Base-by-base conservation (phyloP, 30 jellyfish, hydroid and myxozoan genomes). In the Aurelia sp. region DNA sequence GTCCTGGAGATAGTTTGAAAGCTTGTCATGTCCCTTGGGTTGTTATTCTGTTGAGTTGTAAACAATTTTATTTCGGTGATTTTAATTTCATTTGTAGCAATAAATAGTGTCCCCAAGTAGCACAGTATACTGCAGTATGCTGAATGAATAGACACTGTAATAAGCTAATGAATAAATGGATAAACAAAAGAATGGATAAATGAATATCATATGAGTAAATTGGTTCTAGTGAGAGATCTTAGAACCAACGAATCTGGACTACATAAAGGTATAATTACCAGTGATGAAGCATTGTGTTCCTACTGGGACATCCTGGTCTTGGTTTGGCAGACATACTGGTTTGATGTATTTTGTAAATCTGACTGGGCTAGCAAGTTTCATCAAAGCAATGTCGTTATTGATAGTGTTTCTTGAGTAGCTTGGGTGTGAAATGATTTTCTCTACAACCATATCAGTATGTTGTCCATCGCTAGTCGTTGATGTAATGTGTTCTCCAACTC, bases 301-400 rank as follows among this genome's bases (percentile, higher is more conserved):
- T 63, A 79, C 91, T 19, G 96, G 91, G 58, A 88, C 96, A 52
- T 84, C 80, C 17, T 60, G 71, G 47, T 50, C 97, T 13, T 72
- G 89, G 18, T 62, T 50, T 16, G 99, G 99, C 9, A 94, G 80
- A 59, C 99, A 94, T 10, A 79, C 96, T n/a, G 97, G 96, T 59
- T 84, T 89, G 31, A 94, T 95, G 40, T 81, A 78, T 40, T 73
- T 78, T 30, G 91, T 87, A 67, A 88, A 70, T 19, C 51, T 76
- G 48, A 80, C 78, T 33, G 99, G 97, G 19, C 74, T 41, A 4
- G 78, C 38, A 51, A 94, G 89, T 58, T 94, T 84, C 84, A 94
- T 55, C 85, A 94, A 62, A 20, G 97, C 97, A 72, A 94, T 89
- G 81, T 94, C 97, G 40, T 94, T 51, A 62, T 94, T 76, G 52